A percentile compares a stretch with the other conserved stretches of the same genome.
Conservation (phyloP, 2,888 invertebrate species). For the Mactromeris polynyma region DNA sequence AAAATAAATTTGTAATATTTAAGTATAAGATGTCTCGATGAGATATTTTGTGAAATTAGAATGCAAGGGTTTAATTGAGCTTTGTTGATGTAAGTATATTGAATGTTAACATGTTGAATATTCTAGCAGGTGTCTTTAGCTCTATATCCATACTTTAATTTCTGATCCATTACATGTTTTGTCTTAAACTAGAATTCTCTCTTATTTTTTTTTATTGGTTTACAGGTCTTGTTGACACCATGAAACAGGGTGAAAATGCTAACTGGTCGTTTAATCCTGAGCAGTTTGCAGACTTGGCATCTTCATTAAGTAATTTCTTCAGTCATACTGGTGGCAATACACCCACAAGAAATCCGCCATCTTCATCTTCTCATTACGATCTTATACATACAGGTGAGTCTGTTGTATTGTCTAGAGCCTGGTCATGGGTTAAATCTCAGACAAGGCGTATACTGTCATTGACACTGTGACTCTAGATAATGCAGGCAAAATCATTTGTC, state of each 20-base stretch:
- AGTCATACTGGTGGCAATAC: constrained; percentile 66
- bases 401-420: neutral
- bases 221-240: constrained; percentile 86
- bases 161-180: neutral
- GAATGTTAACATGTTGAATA: too few species aligned
- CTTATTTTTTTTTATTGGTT: neutral
- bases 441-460: too few species aligned
- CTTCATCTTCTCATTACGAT: constrained; percentile 46
- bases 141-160: neutral
- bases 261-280: constrained; percentile 86
- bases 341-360: constrained; percentile 20
- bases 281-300: constrained; percentile 86
- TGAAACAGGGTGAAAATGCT: constrained; percentile 83
- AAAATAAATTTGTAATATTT: too few species aligned
- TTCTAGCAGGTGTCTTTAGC: too few species aligned
- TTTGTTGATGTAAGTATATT: too few species aligned
- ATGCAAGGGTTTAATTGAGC: too few species aligned
- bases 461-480: too few species aligned
- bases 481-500: too few species aligned
- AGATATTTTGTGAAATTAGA: too few species aligned
- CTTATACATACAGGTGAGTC: constrained; percentile 27
- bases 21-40: too few species aligned
- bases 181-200: too few species aligned
- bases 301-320: constrained; percentile 86
- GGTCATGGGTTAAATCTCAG: too few species aligned